Evolutionary conservation across 2,888 invertebrate species (phyloP), one percentile per base, ranked within the genome.

Genomic region (Notocelia uddmanniana): DNA sequence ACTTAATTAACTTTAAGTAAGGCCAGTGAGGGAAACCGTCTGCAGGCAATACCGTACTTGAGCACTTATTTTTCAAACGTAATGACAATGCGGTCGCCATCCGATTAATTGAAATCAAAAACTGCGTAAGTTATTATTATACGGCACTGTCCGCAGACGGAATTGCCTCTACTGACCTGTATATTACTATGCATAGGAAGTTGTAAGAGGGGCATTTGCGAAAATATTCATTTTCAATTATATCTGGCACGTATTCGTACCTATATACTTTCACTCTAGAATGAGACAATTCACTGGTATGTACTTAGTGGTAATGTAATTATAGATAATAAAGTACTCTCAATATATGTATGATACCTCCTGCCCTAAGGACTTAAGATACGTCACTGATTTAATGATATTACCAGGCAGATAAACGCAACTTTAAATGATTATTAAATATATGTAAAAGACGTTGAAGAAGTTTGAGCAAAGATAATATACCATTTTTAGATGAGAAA

Each of bases 201-300:
- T 62, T 37, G 60, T 11, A n/a, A 31, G 26, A 72, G 62, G 72
- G 71, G 59, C 67, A 60, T 67, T 48, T 60, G 67, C 67, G 60
- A 72, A 37, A 62, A 68, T 67, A 60, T 60, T 23, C 55, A 48
- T 48, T 58, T 48, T 55, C n/a, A n/a, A 26, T 26, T 26, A 31
- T 55, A 55, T 8, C n/a, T 55, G 21, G n/a, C n/a, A 45, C n/a
- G 21, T 15, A 52, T 63, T 19, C 26, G 18, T 26, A n/a, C n/a
- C n/a, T n/a, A 62, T 48, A 21, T n/a, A 41, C 18, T 50, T 50
- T 50, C 10, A 59, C n/a, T 45, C 10, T 19, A 45, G 23, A n/a
- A 60, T 11, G 10, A 45, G 2, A 26, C 26, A n/a, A 26, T 15
- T 26, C 23, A 45, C 41, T 9, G 50, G n/a, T 19, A 48, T 13